These are phyloP conservation scores for Sciurus vulgaris DNA, from an alignment of 2,797 vertebrate species.

Conservation along the genomic window DNA sequence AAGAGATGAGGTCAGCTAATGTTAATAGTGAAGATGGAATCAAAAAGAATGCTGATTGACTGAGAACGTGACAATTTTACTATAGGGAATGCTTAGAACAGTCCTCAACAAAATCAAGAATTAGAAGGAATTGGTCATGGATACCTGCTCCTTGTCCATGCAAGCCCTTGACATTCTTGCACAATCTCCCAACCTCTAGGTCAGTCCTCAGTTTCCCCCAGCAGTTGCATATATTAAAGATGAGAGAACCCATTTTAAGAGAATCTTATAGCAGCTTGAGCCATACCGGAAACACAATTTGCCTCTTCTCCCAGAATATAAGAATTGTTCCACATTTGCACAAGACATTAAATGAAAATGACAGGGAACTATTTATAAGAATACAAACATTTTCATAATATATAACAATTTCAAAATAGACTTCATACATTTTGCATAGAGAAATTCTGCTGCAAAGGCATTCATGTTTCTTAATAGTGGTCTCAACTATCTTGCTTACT, in stretches of 20 bases:
- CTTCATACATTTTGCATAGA: conserved; percentile 47
- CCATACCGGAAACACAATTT: not conserved
- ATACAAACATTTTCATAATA: conserved; percentile 57
- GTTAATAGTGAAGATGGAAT: not conserved
- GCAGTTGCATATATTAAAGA: not conserved
- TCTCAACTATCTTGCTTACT: conserved; percentile 60
- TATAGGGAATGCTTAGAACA: not conserved
- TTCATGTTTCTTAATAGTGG: conserved; percentile 45
- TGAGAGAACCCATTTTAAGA: not conserved
- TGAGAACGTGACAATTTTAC: conserved; percentile 25
- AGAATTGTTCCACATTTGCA: conserved; percentile 18
- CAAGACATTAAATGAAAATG: conserved; percentile 57
- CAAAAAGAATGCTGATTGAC: not conserved
- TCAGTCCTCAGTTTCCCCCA: not conserved
- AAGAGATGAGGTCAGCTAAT: not conserved
- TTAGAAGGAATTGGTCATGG: not conserved
- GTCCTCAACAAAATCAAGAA: not conserved
- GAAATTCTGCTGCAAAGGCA: conserved; percentile 14
- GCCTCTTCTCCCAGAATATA: not conserved
- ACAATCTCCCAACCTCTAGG: not conserved
- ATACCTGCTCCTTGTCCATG: not conserved
- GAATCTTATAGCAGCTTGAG: not conserved
- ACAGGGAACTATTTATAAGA: conserved; percentile 43
- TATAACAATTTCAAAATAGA: conserved; percentile 53
- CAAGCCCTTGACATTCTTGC: not conserved